A percentile compares a stretch with the other conserved stretches of the same genome.
phyloP scores from a whole-genome alignment of 2,113 vertebrate species.

The Cynopterus brachyotis region DNA sequence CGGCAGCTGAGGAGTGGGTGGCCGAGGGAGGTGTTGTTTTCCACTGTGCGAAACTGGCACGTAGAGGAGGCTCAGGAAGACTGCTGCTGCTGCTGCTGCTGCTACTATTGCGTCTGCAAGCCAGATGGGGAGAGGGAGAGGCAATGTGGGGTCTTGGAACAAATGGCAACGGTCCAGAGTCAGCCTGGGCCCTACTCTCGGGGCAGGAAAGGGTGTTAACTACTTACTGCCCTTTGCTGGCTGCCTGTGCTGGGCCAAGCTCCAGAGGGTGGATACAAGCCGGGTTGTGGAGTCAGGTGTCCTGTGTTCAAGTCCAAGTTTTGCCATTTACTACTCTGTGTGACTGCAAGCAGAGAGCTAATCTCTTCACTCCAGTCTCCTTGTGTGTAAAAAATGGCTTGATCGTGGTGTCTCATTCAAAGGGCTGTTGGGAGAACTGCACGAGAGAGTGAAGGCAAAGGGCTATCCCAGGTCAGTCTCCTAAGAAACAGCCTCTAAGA shows the following conservation, averaged over 20 bases:
- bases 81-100: not conserved
- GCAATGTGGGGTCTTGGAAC: not conserved
- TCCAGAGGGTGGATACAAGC: not conserved
- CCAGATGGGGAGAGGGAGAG: not conserved
- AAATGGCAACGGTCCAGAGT: not conserved
- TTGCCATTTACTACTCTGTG: not conserved
- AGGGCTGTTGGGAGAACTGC: not conserved
- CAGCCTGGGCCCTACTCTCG: not conserved
- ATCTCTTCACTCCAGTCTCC: not conserved
- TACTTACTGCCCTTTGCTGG: not conserved
- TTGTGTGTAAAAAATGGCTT: not conserved
- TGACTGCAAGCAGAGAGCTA: not conserved
- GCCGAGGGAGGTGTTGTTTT: slow-evolving; percentile 39
- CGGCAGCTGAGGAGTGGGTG: slow-evolving; percentile 63
- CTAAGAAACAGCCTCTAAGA: not conserved
- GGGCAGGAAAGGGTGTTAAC: not conserved
- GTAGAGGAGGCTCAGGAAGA: not conserved
- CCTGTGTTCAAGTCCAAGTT: not conserved
- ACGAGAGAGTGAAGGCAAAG: not conserved
- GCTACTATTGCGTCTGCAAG: not conserved
- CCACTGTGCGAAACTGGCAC: not conserved
- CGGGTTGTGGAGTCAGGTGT: not conserved
- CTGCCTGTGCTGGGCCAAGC: not conserved
- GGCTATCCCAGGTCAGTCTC: not conserved
- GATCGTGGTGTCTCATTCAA: not conserved